Base-by-base conservation (phyloP, 2,888 invertebrate genomes). In the Stenolophus ochropezus region DNA sequence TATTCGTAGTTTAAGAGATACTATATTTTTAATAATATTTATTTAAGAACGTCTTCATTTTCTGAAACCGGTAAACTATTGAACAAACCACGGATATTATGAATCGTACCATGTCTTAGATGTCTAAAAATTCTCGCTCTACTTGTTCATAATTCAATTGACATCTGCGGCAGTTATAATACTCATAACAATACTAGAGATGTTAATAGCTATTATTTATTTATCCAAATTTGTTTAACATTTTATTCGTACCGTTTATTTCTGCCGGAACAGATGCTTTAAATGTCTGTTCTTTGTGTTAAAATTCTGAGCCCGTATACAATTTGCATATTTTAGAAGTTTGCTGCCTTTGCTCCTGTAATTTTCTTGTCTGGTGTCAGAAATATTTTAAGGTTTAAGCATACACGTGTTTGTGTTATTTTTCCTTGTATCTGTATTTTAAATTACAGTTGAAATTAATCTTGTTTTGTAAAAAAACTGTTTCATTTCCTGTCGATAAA, bases 281-380 rank as follows among this genome's bases (percentile, higher is more conserved):
- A 61, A 25, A 61, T 11, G 4, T 61, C 14, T 4, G 4, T 25
- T 14, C 61, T 8, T 11, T 61, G 61, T 61, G 61, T 61, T 61
- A 61, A 61, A 61, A 61, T 61, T 61, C 61, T 61, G 61, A 61
- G 14, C 6, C 61, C n/a, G 61, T 25, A 4, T 23, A 61, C 61
- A 61, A 61, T 61, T 61, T 61, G 23, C 61, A 61, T 61, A 61
- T n/a, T 23, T 61, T 61, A 61, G 23, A 14, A 27, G 61, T 61
- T 61, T 11, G 0, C 23, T 14, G 61, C n/a, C 25, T 11, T 16
- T 4, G 14, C 14, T 23, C 61, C 25, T 61, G 23, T 61, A 61
- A 61, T 61, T 61, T 61, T 61, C 4, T n/a, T 25, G 61, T 61
- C 27, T 61, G 61, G 11, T 14, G 14, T 61, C 56, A 2, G 8